A percentile compares a stretch with the other conserved stretches of the same genome.
These are phyloP conservation scores for Hiodon tergisus DNA, from an alignment of 2,113 vertebrate genomes.

Conservation along the genomic window DNA sequence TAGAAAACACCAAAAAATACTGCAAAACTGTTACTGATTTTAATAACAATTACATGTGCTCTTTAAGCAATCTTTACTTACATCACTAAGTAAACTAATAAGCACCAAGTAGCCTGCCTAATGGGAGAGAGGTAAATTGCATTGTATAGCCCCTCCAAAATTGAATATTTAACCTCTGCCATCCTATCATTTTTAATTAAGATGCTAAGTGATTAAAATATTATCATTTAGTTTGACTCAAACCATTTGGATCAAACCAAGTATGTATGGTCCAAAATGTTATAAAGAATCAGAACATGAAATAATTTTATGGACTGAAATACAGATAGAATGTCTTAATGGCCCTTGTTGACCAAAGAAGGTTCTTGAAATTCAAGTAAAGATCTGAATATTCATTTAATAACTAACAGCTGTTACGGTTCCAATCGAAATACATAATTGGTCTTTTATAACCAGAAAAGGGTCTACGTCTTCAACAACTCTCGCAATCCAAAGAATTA, in stretches of 20 bases:
- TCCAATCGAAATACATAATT: neutral
- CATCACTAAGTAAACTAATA: neutral
- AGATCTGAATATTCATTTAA: too few relatives aligned
- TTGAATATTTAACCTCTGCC: neutral
- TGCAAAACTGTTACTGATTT: neutral
- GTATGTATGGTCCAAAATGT: neutral
- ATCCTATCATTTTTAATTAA: neutral
- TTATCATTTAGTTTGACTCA: neutral
- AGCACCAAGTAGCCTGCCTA: neutral
- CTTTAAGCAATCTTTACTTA: neutral
- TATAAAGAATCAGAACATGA: too few relatives aligned
- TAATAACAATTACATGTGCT: neutral
- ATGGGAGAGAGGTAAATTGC: neutral
- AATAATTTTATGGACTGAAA: too few relatives aligned
- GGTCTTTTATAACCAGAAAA: neutral
- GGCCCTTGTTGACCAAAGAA: too few relatives aligned
- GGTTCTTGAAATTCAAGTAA: too few relatives aligned
- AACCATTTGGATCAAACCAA: neutral
- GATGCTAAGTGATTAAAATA: neutral
- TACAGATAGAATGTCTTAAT: too few relatives aligned
- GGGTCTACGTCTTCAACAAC: neutral
- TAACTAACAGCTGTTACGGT: too few relatives aligned
- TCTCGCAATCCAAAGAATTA: slow-evolving; percentile 4
- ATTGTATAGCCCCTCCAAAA: neutral
- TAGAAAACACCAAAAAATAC: neutral